A percentile compares a stretch with the other conserved stretches of the same genome.
phyloP scores from a whole-genome alignment of 92 coral and sea anemone genomes.

The Porites rus region DNA sequence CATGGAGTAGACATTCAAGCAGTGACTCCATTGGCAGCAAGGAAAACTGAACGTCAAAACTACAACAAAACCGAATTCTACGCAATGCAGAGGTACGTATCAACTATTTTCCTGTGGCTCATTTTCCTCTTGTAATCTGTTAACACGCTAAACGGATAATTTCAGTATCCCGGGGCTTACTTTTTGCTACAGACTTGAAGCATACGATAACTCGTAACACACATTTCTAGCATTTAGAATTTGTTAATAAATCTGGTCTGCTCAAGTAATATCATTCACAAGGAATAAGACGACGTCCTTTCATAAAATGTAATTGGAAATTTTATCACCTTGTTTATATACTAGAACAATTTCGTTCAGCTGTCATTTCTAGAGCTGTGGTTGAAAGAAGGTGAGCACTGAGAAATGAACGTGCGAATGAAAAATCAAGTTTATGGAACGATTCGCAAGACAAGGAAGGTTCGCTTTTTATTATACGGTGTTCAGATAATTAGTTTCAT shows the following conservation, averaged over 20 bases:
- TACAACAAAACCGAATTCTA: not conserved
- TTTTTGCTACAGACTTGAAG: not conserved
- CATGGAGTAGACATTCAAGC: not conserved
- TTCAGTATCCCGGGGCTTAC: constrained; percentile 10
- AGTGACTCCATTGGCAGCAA: too few relatives aligned
- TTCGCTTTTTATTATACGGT: not conserved
- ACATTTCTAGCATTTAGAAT: not conserved
- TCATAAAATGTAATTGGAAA: not conserved
- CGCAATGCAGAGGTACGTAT: constrained; percentile 36
- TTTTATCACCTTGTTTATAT: not conserved
- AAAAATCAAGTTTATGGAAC: not conserved
- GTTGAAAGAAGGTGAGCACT: not conserved
- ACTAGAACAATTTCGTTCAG: constrained; percentile 14
- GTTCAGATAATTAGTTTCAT: constrained; percentile 14
- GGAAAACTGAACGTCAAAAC: not conserved
- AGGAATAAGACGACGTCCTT: not conserved
- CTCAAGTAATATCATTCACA: not conserved
- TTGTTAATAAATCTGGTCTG: not conserved
- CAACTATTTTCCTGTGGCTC: constrained; percentile 11
- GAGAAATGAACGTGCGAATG: not conserved
- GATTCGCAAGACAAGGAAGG: constrained; percentile 13
- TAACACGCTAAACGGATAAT: constrained; percentile 17
- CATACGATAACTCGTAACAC: not conserved
- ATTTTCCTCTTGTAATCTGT: not conserved
- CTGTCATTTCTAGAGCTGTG: not conserved